A percentile compares a stretch with the other conserved stretches of the same genome.
Evolutionary conservation across 2,888 invertebrate species (phyloP).

Genomic region (Anthophora plumipes): DNA sequence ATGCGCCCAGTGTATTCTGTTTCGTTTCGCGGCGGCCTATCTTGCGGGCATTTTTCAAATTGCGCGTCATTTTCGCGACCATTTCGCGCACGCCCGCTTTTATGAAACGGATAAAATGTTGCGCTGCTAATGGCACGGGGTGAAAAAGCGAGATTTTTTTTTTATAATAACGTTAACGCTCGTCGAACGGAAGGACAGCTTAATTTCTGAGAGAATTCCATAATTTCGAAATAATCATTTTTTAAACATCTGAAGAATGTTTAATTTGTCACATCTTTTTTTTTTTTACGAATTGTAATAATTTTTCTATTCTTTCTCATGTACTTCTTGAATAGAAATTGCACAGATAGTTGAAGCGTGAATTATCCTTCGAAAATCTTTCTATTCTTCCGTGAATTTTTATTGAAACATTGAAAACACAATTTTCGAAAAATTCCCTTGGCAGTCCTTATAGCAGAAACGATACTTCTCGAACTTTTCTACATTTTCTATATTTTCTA

Average conservation of each 20-base stretch:
- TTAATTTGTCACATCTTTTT: too few relatives aligned
- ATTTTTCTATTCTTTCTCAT: too few relatives aligned
- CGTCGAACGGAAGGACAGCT: not conserved
- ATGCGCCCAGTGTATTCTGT: not conserved
- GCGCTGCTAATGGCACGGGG: not conserved
- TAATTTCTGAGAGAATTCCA: not conserved
- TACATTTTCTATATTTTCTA: too few relatives aligned
- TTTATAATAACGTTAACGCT: constrained; percentile 4
- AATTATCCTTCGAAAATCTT: too few relatives aligned
- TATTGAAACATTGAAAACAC: too few relatives aligned
- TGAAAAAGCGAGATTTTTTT: not conserved
- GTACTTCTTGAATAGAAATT: too few relatives aligned
- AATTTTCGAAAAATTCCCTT: too few relatives aligned
- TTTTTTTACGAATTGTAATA: too few relatives aligned
- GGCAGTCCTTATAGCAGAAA: too few relatives aligned
- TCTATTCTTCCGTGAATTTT: too few relatives aligned
- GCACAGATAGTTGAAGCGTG: too few relatives aligned
- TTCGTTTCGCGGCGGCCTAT: not conserved
- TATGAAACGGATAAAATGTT: not conserved
- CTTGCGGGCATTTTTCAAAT: constrained; percentile 2
- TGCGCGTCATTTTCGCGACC: not conserved
- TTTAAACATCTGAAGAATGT: not conserved
- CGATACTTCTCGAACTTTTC: too few relatives aligned
- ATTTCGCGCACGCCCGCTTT: not conserved
- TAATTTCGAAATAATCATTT: not conserved